Conservation (phyloP, 2,113 vertebrate genomes). For the Alligator sinensis region DNA sequence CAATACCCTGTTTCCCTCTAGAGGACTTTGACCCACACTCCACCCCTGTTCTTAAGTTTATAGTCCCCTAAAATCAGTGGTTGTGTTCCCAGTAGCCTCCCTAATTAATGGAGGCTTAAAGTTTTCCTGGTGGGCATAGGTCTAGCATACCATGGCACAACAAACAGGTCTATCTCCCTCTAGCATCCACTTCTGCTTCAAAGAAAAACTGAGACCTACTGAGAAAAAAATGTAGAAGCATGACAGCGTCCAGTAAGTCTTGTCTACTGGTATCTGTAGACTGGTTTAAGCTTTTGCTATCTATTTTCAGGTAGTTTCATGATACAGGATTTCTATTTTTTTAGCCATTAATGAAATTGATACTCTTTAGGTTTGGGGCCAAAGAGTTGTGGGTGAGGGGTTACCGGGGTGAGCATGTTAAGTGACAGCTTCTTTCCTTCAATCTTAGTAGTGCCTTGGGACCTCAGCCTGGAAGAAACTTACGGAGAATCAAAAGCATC, state of each 20-base stretch:
- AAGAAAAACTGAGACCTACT: neutral
- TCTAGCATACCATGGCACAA: too few species aligned
- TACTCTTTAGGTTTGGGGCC: neutral
- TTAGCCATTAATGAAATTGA: neutral
- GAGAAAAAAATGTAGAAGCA: fast-evolving
- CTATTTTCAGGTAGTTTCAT: neutral
- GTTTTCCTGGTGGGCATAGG: too few species aligned
- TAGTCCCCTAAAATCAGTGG: too few species aligned
- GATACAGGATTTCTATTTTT: neutral
- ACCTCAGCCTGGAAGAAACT: neutral
- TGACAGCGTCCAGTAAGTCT: neutral
- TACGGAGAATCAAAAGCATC: neutral
- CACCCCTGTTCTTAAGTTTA: too few species aligned
- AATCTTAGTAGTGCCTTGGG: neutral
- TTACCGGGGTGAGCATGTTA: neutral
- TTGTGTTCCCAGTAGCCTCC: too few species aligned
- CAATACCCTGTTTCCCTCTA: too few species aligned
- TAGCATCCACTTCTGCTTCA: neutral
- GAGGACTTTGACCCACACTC: too few species aligned
- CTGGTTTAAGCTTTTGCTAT: neutral
- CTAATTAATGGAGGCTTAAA: too few species aligned
- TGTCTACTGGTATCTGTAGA: neutral
- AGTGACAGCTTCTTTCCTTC: neutral
- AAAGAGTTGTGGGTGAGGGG: neutral
- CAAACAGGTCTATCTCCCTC: too few species aligned